phyloP scores from a whole-genome alignment of 1,140 invertebrate species.

The Aphis gossypii region DNA sequence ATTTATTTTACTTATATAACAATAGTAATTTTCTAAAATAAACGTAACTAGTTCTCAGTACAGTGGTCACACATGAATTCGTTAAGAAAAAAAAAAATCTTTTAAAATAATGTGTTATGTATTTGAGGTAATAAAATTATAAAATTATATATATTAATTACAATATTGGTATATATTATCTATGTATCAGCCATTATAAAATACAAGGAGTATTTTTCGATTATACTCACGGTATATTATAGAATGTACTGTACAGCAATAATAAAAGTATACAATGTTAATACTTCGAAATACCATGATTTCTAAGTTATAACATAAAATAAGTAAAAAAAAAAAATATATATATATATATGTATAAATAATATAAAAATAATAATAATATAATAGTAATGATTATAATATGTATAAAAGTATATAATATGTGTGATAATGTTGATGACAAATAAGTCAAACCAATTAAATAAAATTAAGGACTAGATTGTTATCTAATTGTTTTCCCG shows the following conservation, averaged over 20 bases:
- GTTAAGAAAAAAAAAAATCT: constrained; percentile 13
- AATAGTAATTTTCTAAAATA: constrained; percentile 38
- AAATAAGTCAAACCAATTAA: not conserved
- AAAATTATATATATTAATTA: constrained; percentile 29
- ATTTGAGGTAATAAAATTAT: constrained; percentile 44
- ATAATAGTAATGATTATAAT: constrained; percentile 20
- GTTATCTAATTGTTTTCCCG: not conserved
- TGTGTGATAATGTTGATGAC: not conserved
- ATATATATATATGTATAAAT: not conserved
- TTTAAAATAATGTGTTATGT: constrained; percentile 28
- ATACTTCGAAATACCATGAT: not conserved
- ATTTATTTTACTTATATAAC: constrained; percentile 33
- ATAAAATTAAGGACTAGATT: constrained; percentile 26
- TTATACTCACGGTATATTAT: not conserved
- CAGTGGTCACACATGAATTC: constrained; percentile 51
- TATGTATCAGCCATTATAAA: not conserved
- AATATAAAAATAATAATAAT: constrained; percentile 27
- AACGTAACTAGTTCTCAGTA: constrained; percentile 31
- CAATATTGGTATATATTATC: not conserved
- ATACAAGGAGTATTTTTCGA: not conserved
- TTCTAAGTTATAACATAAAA: not conserved
- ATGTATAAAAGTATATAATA: not conserved
- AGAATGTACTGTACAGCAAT: not conserved
- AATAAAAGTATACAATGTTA: not conserved
- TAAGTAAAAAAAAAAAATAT: not conserved